Base-by-base conservation (phyloP, 1,140 invertebrate genomes). In the Daktulosphaira vitifoliae region DNA sequence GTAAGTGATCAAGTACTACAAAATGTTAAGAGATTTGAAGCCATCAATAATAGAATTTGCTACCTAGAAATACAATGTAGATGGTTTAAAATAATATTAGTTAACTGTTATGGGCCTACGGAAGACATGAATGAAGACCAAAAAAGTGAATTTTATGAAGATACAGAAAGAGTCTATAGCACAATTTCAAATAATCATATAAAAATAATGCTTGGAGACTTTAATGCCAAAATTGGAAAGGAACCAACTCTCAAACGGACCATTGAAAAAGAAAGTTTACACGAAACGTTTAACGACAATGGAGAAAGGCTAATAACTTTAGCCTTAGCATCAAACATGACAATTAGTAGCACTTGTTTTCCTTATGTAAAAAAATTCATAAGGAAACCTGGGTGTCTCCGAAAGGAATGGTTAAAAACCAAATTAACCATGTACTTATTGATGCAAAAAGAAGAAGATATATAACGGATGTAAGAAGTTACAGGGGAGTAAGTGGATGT, bases 221-320 rank as follows among this genome's bases (percentile, higher is more conserved):
- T n/a, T n/a, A n/a, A n/a, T n/a, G n/a, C n/a, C n/a, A n/a, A n/a
- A n/a, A n/a, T n/a, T n/a, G n/a, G n/a, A n/a, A n/a, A n/a, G n/a
- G n/a, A n/a, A n/a, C n/a, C n/a, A n/a, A n/a, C n/a, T 20, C 53
- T 44, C 23, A 54, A 37, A 38, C 1, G 16, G 22, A 68, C 54
- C 26, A 68, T 75, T 69, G 16, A 73, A 67, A 65, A 76, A 52
- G 46, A 76, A 66, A 54, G 74, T 70, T 49, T 68, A 69, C 68
- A 76, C 68, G 42, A 50, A 3, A 50, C 20, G n/a, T 50, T 13
- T 22, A 50, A 50, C 44, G 16, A 48, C 44, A 48, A 48, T 48
- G 44, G 18, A 16, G 44, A 48, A 48, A 48, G 44, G 18, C 20
- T 48, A 48, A 48, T 22, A 48, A 48, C 16, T 9, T 48, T 48